Evolutionary conservation across 2,113 vertebrate genomes (phyloP).

Genomic region (Campylomormyrus tamandua): DNA sequence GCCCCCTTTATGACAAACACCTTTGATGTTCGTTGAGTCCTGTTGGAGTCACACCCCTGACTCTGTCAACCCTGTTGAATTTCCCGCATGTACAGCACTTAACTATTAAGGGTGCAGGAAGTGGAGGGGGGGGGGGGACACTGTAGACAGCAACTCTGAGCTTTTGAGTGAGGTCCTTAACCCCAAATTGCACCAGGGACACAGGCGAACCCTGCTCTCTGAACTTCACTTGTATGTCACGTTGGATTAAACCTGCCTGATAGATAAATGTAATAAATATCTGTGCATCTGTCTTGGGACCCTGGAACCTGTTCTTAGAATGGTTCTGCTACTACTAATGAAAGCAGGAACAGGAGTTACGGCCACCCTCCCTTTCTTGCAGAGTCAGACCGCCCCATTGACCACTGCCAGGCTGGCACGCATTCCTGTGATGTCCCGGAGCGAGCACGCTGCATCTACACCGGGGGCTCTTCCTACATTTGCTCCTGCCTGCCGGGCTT

Average conservation of each 20-base stretch:
- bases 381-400: conserved; percentile 52
- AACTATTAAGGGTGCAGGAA: background rate
- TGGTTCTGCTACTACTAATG: background rate
- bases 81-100: background rate
- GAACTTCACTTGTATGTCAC: background rate
- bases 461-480: conserved; percentile 61
- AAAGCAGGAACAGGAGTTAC: background rate
- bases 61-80: background rate
- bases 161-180: background rate
- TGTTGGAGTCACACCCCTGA: background rate
- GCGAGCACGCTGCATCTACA: conserved; percentile 72
- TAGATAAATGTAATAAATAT: background rate
- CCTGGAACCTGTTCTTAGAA: background rate
- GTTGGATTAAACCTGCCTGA: background rate
- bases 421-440: conserved; percentile 74
- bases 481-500: conserved; percentile 79
- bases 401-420: conserved; percentile 69
- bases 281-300: background rate
- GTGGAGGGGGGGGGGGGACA: background rate
- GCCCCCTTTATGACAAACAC: background rate
- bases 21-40: background rate
- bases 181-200: background rate
- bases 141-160: background rate
- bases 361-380: background rate
- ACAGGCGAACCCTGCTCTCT: background rate